Evolutionary conservation across 2,113 vertebrate species (phyloP).

Genomic region (Oceanites oceanicus): DNA sequence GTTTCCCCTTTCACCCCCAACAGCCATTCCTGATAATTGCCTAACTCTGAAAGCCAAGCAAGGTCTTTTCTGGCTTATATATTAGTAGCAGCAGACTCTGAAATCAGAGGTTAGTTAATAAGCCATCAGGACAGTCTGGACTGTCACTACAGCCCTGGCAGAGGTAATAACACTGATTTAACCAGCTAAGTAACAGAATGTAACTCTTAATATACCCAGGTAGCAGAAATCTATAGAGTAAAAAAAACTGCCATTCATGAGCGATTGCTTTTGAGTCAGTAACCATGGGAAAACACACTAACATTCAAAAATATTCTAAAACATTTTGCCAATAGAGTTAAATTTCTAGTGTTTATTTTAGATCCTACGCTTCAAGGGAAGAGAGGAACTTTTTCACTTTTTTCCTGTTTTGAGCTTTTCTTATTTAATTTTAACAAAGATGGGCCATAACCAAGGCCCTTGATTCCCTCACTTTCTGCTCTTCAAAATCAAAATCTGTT

Average conservation of each 20-base stretch:
- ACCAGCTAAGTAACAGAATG: neutral
- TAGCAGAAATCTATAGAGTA: neutral
- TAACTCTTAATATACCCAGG: neutral
- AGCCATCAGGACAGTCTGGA: constrained; percentile 7
- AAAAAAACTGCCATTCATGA: neutral
- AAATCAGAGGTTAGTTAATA: constrained; percentile 26
- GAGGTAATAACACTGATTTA: neutral
- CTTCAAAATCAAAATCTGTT: neutral
- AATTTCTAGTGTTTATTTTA: neutral
- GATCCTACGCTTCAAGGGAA: neutral
- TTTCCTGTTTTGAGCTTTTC: neutral
- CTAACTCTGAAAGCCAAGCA: neutral
- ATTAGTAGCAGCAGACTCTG: neutral
- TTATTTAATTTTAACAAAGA: neutral
- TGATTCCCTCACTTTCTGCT: neutral
- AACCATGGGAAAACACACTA: neutral
- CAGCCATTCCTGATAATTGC: neutral
- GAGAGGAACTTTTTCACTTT: neutral
- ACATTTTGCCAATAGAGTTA: neutral
- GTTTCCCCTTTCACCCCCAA: neutral
- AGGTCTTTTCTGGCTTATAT: neutral
- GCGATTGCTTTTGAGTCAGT: neutral
- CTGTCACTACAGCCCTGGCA: neutral
- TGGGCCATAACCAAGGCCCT: neutral
- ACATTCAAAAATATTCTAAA: neutral